Percentiles rank a stretch among this genome's conserved stretches.
phyloP scores from a whole-genome alignment of 23 tunicate genomes.

The Trididemnum clinides region DNA sequence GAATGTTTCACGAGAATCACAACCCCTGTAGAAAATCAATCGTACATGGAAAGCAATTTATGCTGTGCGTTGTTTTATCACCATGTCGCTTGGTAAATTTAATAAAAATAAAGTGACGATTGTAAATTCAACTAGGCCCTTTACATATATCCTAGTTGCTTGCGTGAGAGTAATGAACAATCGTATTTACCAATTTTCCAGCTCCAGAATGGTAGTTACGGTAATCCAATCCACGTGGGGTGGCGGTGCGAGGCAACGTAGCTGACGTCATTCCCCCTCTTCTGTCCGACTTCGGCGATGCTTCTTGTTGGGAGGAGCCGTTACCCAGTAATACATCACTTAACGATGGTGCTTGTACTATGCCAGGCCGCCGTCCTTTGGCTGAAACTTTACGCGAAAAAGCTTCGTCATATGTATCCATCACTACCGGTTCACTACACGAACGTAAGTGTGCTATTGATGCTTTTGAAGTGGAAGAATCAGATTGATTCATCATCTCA shows the following conservation, averaged over 20 bases:
- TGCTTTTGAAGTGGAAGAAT: not conserved
- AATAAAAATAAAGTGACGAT: no score
- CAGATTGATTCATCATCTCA: slow-evolving; percentile 29
- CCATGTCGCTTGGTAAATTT: no score
- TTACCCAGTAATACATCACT: not conserved
- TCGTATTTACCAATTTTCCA: not conserved
- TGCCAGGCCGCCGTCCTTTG: slow-evolving; percentile 52
- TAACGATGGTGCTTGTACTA: slow-evolving; percentile 70
- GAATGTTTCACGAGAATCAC: no score
- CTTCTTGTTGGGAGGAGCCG: not conserved
- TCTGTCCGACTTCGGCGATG: slow-evolving; percentile 37
- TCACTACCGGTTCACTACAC: slow-evolving; percentile 20
- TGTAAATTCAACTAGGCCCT: no score
- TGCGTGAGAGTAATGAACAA: no score
- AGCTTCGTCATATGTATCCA: not conserved
- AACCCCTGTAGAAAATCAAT: no score
- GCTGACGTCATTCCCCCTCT: slow-evolving; percentile 32
- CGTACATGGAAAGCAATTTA: no score
- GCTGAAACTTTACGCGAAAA: not conserved
- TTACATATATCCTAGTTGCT: no score
- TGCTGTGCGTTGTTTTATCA: no score
- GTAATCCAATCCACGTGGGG: slow-evolving; percentile 40
- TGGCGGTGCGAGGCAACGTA: slow-evolving; percentile 48
- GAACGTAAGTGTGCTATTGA: slow-evolving; percentile 51
- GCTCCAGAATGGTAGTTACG: not conserved